Conservation (phyloP, 2,888 invertebrate genomes). For the Sphinx pinastri region DNA sequence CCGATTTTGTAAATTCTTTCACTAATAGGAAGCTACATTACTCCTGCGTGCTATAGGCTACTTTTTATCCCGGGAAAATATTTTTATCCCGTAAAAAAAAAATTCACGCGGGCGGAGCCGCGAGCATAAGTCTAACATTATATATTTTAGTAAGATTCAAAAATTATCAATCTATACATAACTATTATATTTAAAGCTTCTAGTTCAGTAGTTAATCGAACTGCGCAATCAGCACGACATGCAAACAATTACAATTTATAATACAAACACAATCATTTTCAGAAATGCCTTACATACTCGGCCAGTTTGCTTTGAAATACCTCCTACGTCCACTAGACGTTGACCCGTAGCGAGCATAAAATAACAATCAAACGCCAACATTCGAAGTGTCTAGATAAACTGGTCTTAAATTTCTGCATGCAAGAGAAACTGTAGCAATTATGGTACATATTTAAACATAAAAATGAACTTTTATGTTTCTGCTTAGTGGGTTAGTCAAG, state of each 20-base stretch:
- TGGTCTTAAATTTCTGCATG: slow-evolving; percentile 37
- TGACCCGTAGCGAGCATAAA: slow-evolving; percentile 1
- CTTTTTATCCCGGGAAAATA: too few relatives aligned
- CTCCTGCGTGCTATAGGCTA: too few relatives aligned
- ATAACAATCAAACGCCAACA: slow-evolving; percentile 19
- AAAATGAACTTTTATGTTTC: slow-evolving; percentile 27
- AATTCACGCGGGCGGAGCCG: too few relatives aligned
- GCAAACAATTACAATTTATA: slow-evolving; percentile 11
- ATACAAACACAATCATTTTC: slow-evolving; percentile 15
- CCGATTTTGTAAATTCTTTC: too few relatives aligned
- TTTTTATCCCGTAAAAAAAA: too few relatives aligned
- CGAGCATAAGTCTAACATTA: too few relatives aligned
- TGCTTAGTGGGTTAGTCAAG: slow-evolving; percentile 17
- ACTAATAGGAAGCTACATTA: too few relatives aligned
- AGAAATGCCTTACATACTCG: slow-evolving; percentile 17
- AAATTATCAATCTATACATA: too few relatives aligned
- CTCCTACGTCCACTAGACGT: neutral
- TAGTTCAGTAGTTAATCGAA: neutral
- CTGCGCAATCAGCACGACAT: neutral
- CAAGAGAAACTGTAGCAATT: slow-evolving; percentile 43
- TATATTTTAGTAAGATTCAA: too few relatives aligned
- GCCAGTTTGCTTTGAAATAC: slow-evolving; percentile 6
- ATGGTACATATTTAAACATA: slow-evolving; percentile 33
- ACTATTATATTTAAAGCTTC: neutral
- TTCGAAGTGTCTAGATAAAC: slow-evolving; percentile 33